Evolutionary conservation across 2,888 invertebrate genomes (phyloP), one percentile per base, ranked within the genome.

Genomic region (Acanthococcus lagerstroemiae): DNA sequence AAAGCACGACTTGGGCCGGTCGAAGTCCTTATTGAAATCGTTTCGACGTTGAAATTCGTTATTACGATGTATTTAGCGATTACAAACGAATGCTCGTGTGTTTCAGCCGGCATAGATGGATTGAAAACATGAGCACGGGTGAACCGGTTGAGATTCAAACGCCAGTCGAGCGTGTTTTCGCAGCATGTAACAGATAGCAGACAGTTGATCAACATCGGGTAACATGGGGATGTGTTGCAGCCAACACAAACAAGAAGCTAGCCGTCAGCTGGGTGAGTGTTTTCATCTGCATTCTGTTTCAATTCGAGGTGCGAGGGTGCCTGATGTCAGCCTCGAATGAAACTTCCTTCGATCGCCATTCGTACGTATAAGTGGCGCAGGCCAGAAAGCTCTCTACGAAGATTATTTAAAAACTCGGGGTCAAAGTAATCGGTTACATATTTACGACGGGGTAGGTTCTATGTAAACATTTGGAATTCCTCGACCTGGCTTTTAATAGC

Each of bases 221-320:
- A 45, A 68, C 50, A 90, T 90, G 90, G 90, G 90, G 78, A 87
- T 87, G 81, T 90, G 90, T 81, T 90, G 90, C 80, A 88, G 88
- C 80, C 88, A 87, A 80, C 84, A 87, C 76, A 85, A 87, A 52
- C 71, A 71, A 78, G 86, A 86, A 79, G 83, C 85, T 74, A 82
- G 84, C 73, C 78, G 84, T 78, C 82, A 84, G 71, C 76, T 84
- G 73, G 82, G 83, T 83, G 71, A 76, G 71, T 70, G 63, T 65
- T 44, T 21, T 48, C 21, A 52, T 56, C 48, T 67, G 52, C 19
- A 45, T 15, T 37, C n/a, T n/a, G n/a, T n/a, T n/a, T n/a, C n/a
- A n/a, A n/a, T n/a, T n/a, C n/a, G n/a, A n/a, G n/a, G n/a, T n/a
- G n/a, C n/a, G n/a, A n/a, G n/a, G n/a, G n/a, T n/a, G n/a, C n/a